Percentiles rank a stretch among this genome's conserved stretches.
Evolutionary conservation across 92 coral and sea anemone genomes (phyloP).

Genomic region (Plumapathes pennacea): DNA sequence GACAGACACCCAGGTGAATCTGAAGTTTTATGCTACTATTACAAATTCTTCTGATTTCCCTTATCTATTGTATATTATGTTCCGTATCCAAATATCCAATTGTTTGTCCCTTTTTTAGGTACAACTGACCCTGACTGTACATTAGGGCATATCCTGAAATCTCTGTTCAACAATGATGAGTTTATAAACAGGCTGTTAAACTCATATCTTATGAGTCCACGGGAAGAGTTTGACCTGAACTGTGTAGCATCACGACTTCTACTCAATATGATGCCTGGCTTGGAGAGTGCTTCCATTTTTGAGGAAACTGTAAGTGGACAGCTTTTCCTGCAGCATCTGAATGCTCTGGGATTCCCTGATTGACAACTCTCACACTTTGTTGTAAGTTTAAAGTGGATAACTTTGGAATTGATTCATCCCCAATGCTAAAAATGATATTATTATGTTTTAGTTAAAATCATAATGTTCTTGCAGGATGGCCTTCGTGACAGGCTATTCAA

Average conservation of each 20-base stretch:
- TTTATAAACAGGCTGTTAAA: slow-evolving; percentile 82
- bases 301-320: slow-evolving; percentile 73
- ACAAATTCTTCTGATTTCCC: too few species aligned
- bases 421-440: not conserved
- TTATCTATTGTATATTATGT: not conserved
- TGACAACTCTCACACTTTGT: too few species aligned
- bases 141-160: slow-evolving; percentile 83
- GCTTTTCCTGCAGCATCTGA: not conserved
- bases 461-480: slow-evolving; percentile 89
- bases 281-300: slow-evolving; percentile 85
- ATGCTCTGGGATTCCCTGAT: too few species aligned
- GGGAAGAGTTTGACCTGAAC: slow-evolving; percentile 83
- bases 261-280: slow-evolving; percentile 80
- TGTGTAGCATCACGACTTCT: slow-evolving; percentile 84
- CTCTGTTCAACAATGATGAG: slow-evolving; percentile 78
- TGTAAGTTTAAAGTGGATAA: too few species aligned
- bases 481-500: slow-evolving; percentile 63
- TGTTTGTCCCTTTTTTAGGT: slow-evolving; percentile 22
- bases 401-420: too few species aligned
- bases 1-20: slow-evolving; percentile 99
- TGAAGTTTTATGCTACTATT: too few species aligned
- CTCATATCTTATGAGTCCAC: slow-evolving; percentile 79
- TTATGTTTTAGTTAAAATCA: not conserved
- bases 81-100: not conserved
- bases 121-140: slow-evolving; percentile 92